A percentile compares a stretch with the other conserved stretches of the same genome.
These are phyloP conservation scores for Chaetodon auriga DNA, from an alignment of 2,113 vertebrate genomes.

Conservation along the genomic window DNA sequence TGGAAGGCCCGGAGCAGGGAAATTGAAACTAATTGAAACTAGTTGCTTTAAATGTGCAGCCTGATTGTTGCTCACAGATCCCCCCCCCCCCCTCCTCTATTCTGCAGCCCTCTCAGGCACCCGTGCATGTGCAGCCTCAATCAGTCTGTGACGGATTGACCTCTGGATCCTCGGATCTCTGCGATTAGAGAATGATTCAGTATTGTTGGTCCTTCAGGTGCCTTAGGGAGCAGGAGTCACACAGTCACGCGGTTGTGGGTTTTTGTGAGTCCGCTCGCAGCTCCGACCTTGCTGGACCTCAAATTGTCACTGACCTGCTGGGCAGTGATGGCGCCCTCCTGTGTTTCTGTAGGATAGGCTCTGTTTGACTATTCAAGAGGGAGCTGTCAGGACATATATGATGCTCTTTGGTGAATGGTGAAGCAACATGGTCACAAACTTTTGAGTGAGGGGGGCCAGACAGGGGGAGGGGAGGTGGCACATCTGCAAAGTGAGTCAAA, in stretches of 20 bases:
- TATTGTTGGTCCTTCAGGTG: constrained; percentile 38
- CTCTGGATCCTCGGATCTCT: constrained; percentile 41
- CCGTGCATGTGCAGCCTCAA: constrained; percentile 17
- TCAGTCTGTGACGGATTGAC: constrained; percentile 30
- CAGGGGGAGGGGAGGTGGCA: background rate
- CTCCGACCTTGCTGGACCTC: constrained; percentile 59
- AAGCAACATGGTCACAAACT: background rate
- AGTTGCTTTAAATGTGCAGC: constrained; percentile 28
- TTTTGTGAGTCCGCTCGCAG: constrained; percentile 8
- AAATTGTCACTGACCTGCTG: constrained; percentile 41
- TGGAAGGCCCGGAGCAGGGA: constrained; percentile 31
- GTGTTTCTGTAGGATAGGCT: constrained; percentile 30
- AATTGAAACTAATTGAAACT: constrained; percentile 35
- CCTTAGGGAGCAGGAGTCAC: constrained; percentile 58
- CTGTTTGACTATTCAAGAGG: background rate
- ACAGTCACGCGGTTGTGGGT: constrained; percentile 22
- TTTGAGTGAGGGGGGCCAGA: background rate
- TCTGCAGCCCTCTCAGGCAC: constrained; percentile 1
- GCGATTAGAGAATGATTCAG: constrained; percentile 58
- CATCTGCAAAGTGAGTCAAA: background rate
- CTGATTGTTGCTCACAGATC: constrained; percentile 40
- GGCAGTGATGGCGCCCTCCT: constrained; percentile 44
- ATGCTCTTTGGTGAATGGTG: background rate
- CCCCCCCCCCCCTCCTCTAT: background rate
- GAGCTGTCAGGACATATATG: background rate